These are phyloP conservation scores for Yponomeuta evonymella DNA, from an alignment of 2,888 invertebrate genomes.

Conservation along the genomic window DNA sequence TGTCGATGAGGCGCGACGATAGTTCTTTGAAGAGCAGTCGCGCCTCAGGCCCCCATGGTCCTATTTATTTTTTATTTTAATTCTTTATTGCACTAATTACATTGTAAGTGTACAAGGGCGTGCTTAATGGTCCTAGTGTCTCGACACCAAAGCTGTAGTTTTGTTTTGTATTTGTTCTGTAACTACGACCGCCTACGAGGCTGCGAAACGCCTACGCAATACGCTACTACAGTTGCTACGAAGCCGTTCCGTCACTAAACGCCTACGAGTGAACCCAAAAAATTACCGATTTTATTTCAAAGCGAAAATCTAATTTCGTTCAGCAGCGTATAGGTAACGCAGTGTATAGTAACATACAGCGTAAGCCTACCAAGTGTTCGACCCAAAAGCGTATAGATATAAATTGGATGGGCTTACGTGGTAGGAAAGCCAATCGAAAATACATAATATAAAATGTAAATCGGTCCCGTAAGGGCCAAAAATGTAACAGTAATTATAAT, in stretches of 20 bases:
- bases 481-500: background rate
- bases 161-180: too few species aligned
- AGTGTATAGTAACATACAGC: too few species aligned
- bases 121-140: too few species aligned
- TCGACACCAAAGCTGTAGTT: too few species aligned
- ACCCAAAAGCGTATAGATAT: background rate
- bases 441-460: background rate
- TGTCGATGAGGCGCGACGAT: too few species aligned
- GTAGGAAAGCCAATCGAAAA: background rate
- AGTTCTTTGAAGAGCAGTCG: too few species aligned
- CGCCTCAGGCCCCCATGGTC: too few species aligned
- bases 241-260: background rate
- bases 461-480: background rate
- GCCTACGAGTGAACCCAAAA: background rate
- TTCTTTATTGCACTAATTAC: too few species aligned
- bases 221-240: constrained; percentile 2
- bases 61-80: too few species aligned
- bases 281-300: background rate
- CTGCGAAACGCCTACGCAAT: constrained; percentile 14
- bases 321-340: background rate
- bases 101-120: too few species aligned
- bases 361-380: too few species aligned
- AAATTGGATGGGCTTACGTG: background rate
- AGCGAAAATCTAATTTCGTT: background rate
- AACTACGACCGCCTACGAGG: constrained; percentile 5